Base-by-base conservation (phyloP, 2,113 vertebrate genomes). In the Chaenogobius annularis region DNA sequence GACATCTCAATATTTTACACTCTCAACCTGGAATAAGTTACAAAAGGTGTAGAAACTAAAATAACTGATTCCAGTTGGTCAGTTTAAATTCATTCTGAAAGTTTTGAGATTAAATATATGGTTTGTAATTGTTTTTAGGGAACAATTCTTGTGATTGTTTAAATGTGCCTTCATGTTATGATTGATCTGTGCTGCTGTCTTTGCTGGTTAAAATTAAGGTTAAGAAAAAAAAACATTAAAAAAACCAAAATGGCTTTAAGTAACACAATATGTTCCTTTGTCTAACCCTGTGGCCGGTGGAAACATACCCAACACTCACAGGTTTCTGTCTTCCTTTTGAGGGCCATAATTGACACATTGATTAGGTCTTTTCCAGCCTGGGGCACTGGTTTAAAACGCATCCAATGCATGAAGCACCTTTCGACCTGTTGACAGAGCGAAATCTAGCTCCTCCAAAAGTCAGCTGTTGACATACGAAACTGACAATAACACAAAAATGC, bases 301-400 rank as follows among this genome's bases (percentile, higher is more conserved):
- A 58, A 11, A 68, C 4, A 23, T 1, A 31, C 64, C 62, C 68
- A 72, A 50, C 17, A 50, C 80, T 75, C 70, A 61, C 73, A 69
- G 66, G 66, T 74, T 68, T 84, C 83, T 50, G 47, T 88, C 85
- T 82, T 84, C 68, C 72, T 86, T 83, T 74, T 82, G 75, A 81
- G 83, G 69, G 22, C 71, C 14, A 68, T 81, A 85, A 89, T 83
- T 89, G 86, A 80, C 87, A 91, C 70, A 48, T 77, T 82, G 69
- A 89, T 85, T 87, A 86, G 84, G 85, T 90, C 86, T 85, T 70
- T 58, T 73, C 47, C 11, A 44, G 81, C 89, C 78, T 43, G 1
- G 67, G 86, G 87, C 68, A 0, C 8, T 31, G 59, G 75, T 69
- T 85, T 71, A 63, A 82, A 72, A 72, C 65, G 73, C 47, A 35